These are phyloP conservation scores for Tuta absoluta DNA, from an alignment of 2,888 invertebrate genomes.

Conservation along the genomic window DNA sequence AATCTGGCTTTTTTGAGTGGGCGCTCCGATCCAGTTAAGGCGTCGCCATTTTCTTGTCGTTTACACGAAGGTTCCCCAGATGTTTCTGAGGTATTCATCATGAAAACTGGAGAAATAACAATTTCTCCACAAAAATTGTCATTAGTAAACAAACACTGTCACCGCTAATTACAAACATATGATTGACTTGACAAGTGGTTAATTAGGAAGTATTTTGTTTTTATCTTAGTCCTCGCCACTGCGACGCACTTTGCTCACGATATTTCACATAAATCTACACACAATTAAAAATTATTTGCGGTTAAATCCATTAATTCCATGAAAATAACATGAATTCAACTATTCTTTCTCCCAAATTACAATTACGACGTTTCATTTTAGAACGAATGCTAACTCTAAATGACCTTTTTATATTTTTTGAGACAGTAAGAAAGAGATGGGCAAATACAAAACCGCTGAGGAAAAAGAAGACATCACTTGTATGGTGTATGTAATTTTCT, in stretches of 20 bases:
- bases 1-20: conserved; percentile 85
- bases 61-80: conserved; percentile 74
- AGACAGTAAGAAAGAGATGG: neutral
- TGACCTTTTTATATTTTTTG: neutral
- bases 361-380: conserved; percentile 2
- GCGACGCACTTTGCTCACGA: neutral
- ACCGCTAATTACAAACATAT: conserved; percentile 76
- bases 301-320: neutral
- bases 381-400: neutral
- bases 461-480: neutral
- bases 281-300: neutral
- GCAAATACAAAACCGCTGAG: neutral
- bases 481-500: neutral
- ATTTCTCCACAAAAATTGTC: conserved; percentile 47
- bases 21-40: conserved; percentile 74
- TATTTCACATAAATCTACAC: neutral
- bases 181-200: conserved; percentile 71
- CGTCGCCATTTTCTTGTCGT: conserved; percentile 79
- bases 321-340: neutral
- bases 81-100: conserved; percentile 65
- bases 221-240: neutral
- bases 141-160: conserved; percentile 79
- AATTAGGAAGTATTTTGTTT: conserved; percentile 51
- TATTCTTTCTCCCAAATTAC: neutral
- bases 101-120: conserved; percentile 42